phyloP scores from a whole-genome alignment of 2,888 invertebrate species.

The Steinernema hermaphroditum region DNA sequence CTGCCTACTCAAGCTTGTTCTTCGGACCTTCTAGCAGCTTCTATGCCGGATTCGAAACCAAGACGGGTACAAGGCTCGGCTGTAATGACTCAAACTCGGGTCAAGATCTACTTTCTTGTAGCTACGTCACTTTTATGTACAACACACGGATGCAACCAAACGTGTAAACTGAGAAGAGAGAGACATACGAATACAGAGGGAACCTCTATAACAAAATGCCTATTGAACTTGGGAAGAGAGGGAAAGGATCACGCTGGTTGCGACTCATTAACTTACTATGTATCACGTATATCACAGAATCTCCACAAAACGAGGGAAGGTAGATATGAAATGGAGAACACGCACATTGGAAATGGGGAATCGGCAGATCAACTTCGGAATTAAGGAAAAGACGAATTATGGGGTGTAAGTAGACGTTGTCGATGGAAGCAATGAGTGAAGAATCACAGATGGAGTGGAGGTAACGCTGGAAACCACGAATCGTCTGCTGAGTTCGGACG shows the following conservation, averaged over 20 bases:
- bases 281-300: conserved; percentile 19
- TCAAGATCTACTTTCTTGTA: too few relatives aligned
- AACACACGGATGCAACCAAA: conserved; percentile 9
- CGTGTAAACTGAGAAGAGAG: not conserved
- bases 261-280: conserved; percentile 18
- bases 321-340: not conserved
- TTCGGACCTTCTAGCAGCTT: too few relatives aligned
- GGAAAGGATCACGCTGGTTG: conserved; percentile 15
- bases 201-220: not conserved
- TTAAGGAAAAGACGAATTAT: not conserved
- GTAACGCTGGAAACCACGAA: not conserved
- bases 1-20: too few relatives aligned
- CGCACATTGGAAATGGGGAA: not conserved
- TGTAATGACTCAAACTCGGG: too few relatives aligned
- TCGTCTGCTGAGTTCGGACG: not conserved
- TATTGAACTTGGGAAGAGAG: not conserved
- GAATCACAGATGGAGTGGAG: not conserved
- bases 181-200: conserved; percentile 5
- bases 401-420: not conserved
- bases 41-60: too few relatives aligned
- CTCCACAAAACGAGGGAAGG: conserved; percentile 6
- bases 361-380: not conserved
- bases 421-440: not conserved
- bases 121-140: conserved; percentile 28
- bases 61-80: too few relatives aligned